Conservation (phyloP, 37 sponge, comb jelly and placozoan species). For the Ianthella basta region DNA sequence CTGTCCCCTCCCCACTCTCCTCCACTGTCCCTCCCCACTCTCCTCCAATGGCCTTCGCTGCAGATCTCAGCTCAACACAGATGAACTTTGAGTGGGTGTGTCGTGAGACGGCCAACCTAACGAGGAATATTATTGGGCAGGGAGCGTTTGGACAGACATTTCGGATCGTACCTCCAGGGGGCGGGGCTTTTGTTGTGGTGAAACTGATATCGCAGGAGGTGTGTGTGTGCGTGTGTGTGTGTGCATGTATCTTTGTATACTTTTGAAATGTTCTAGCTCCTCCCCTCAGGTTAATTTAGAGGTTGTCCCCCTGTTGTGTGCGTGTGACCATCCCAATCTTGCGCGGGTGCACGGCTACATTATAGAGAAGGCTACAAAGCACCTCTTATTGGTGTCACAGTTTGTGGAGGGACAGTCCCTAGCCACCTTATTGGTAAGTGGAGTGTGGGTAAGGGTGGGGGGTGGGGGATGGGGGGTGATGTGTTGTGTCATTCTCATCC, state of each 20-base stretch:
- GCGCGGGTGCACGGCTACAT: slow-evolving; percentile 1
- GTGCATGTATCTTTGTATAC: no score
- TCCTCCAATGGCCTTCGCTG: background rate
- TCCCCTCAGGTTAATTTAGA: background rate
- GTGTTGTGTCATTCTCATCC: no score
- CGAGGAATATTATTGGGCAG: background rate
- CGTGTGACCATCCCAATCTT: background rate
- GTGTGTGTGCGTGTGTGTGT: no score
- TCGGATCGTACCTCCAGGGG: slow-evolving; percentile 12
- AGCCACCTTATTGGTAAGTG: background rate
- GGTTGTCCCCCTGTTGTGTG: background rate
- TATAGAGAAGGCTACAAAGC: background rate
- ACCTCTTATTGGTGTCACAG: background rate
- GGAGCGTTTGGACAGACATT: background rate
- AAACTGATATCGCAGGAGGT: background rate
- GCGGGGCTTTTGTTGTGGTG: background rate
- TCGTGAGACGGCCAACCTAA: background rate
- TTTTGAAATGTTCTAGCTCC: background rate
- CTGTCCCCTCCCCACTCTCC: no score
- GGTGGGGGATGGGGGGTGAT: no score
- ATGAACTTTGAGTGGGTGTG: slow-evolving; percentile 8
- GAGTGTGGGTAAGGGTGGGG: no score
- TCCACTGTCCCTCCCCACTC: background rate
- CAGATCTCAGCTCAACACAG: background rate
- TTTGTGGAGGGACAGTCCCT: slow-evolving; percentile 10